Base-by-base conservation (phyloP, 2,888 invertebrate genomes). In the Stramonita haemastoma region DNA sequence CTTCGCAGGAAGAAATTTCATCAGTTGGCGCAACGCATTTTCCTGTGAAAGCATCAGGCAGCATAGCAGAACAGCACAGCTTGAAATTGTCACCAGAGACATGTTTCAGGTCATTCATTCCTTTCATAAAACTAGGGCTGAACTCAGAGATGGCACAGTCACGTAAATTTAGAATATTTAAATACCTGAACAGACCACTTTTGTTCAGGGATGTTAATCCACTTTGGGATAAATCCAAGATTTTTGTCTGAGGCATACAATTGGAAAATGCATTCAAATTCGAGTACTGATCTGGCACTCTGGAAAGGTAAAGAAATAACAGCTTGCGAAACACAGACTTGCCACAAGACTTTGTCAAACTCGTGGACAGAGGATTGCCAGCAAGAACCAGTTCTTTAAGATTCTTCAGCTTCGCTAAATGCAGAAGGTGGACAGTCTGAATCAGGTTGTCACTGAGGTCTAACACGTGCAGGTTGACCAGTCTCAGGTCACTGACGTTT, bases 21-120 rank as follows among this genome's bases (percentile, higher is more conserved):
- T 81, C 81, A 46, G 36, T 22, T 29, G 81, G 81, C 1, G 81
- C 81, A 81, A 26, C 22, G 36, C 81, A 81, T 46, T 46, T 36
- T 26, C 81, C 81, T 8, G 36, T 36, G 46, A 81, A 81, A 22
- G 46, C 19, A 11, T 81, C 81, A 26, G 81, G 81, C 26, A 81
- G 15, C 19, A 81, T 36, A 46, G 81, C 81, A 36, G 81, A 81
- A 36, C 81, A 81, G 22, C 81, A 81, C 81, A 81, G 22, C 19
- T 81, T 36, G 26, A 81, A 81, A 36, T 81, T 81, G 36, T 81
- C 46, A 22, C 36, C 81, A 81, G 22, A 81, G 26, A 81, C 81
- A 0, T 46, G 0, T 26, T 46, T 26, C 36, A 81, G 22, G 22
- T 36, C 36, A 26, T 46, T 22, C 81, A 81, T 81, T 15, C 81